Evolutionary conservation across 1,140 invertebrate genomes (phyloP).

Genomic region (Drosophila elegans): DNA sequence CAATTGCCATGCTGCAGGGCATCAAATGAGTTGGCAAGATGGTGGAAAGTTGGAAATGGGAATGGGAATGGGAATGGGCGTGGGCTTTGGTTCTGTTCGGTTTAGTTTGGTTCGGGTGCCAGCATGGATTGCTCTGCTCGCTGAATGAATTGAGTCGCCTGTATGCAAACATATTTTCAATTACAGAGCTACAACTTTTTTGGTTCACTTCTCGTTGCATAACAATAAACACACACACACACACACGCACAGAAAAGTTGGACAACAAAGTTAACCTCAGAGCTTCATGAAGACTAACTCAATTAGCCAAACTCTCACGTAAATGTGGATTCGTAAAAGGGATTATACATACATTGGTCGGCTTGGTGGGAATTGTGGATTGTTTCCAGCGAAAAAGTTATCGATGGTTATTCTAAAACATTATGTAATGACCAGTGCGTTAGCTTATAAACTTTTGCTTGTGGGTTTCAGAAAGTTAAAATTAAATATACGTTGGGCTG

Average conservation of each 20-base stretch:
- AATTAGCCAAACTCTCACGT: constrained; percentile 49
- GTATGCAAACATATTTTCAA: constrained; percentile 54
- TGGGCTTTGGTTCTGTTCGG: neutral
- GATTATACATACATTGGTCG: constrained; percentile 11
- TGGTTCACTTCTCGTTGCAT: constrained; percentile 42
- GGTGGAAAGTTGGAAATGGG: constrained; percentile 36
- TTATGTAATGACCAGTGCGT: constrained; percentile 14
- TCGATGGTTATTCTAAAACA: constrained; percentile 16
- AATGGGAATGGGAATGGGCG: neutral
- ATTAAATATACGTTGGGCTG: too few relatives aligned
- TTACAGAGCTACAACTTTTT: constrained; percentile 49
- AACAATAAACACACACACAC: constrained; percentile 38
- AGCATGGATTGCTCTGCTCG: constrained; percentile 27
- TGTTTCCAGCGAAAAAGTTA: constrained; percentile 16
- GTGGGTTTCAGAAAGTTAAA: neutral
- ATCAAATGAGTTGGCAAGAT: constrained; percentile 52
- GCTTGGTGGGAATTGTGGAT: constrained; percentile 1
- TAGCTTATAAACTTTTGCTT: neutral
- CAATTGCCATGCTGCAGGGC: constrained; percentile 44
- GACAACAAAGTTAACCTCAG: constrained; percentile 36
- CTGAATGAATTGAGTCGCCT: constrained; percentile 47
- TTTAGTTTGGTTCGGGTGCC: constrained; percentile 2
- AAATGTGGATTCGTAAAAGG: constrained; percentile 32
- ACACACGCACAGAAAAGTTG: constrained; percentile 28
- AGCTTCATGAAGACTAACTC: constrained; percentile 33